phyloP scores from a whole-genome alignment of 2,113 vertebrate species.

The Prietella phreatophila region DNA sequence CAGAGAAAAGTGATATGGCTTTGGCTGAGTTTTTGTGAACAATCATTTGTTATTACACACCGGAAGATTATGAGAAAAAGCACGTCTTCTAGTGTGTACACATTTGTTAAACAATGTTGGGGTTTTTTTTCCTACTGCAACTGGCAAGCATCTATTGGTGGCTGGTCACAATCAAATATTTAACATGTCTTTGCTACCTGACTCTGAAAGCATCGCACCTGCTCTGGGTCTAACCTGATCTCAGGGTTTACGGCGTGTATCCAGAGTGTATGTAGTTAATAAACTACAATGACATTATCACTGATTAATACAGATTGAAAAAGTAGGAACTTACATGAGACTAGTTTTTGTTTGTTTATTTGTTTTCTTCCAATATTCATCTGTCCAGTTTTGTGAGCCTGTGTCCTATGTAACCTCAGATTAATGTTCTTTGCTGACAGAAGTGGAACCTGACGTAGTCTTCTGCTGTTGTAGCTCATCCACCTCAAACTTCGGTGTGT shows the following conservation, averaged over 20 bases:
- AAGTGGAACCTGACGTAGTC: neutral
- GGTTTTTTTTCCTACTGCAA: conserved; percentile 26
- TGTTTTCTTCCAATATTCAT: neutral
- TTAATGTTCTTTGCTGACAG: too few species aligned
- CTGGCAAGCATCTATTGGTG: conserved; percentile 22
- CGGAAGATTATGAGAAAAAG: neutral
- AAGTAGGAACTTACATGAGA: neutral
- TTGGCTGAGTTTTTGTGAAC: neutral
- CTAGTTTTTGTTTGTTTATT: neutral
- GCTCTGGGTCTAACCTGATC: conserved; percentile 37
- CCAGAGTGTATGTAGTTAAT: neutral
- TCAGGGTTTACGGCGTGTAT: neutral
- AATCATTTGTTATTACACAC: neutral
- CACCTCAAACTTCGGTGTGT: neutral
- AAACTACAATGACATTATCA: neutral
- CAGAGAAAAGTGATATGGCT: neutral
- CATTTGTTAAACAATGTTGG: neutral
- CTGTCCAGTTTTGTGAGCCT: neutral
- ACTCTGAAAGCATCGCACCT: conserved; percentile 55
- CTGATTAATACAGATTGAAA: neutral
- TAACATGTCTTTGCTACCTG: conserved; percentile 59
- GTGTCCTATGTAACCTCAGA: neutral
- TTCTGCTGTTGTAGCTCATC: too few species aligned
- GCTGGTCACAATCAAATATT: conserved; percentile 68
- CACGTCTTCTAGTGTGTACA: neutral